Conservation (phyloP, 2,888 invertebrate genomes). For the Dynastes hyllus region DNA sequence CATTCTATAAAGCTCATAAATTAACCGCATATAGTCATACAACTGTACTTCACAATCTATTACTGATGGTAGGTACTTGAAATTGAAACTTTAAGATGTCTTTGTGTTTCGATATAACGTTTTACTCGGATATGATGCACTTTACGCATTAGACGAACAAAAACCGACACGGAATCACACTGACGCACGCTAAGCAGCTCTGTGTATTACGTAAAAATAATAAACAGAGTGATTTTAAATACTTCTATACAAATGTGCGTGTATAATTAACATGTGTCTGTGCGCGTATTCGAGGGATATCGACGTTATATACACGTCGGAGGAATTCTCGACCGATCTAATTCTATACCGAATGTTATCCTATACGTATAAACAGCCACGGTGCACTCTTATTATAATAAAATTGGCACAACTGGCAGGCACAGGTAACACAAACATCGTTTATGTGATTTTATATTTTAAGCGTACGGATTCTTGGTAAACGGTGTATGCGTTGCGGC, state of each 20-base stretch:
- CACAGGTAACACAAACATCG: conserved; percentile 2
- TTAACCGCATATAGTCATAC: conserved; percentile 46
- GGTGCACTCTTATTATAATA: not conserved
- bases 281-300: conserved; percentile 7
- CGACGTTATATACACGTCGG: not conserved
- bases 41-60: conserved; percentile 44
- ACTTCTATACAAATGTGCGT: conserved; percentile 45
- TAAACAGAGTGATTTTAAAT: conserved; percentile 43
- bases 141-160: conserved; percentile 37
- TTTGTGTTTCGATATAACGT: conserved; percentile 38
- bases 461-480: conserved; percentile 1
- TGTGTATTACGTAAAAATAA: conserved; percentile 45
- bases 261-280: conserved; percentile 43
- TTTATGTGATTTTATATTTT: conserved; percentile 9
- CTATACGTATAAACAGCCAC: conserved; percentile 11
- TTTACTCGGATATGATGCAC: conserved; percentile 39
- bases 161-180: conserved; percentile 40
- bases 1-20: conserved; percentile 50
- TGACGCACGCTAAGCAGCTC: conserved; percentile 44
- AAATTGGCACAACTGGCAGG: conserved; percentile 21
- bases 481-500: not conserved
- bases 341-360: not conserved
- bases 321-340: conserved; percentile 16
- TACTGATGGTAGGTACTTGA: conserved; percentile 37
- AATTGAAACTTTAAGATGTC: conserved; percentile 41